Evolutionary conservation across 2,888 invertebrate species (phyloP).

Genomic region (Drosophila atripex): DNA sequence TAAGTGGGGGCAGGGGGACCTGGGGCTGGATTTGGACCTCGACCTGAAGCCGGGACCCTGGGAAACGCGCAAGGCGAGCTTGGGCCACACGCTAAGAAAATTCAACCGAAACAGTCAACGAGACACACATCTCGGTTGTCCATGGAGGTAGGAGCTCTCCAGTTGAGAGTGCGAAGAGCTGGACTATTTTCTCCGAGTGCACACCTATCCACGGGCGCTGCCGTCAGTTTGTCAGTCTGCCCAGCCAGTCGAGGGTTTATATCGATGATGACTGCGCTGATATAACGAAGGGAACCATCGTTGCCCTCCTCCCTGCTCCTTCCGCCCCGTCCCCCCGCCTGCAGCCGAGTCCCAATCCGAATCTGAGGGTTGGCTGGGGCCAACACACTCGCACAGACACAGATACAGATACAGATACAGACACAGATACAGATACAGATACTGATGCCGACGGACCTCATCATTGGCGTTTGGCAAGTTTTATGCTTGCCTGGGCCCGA

Average conservation of each 20-base stretch:
- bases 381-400: conserved; percentile 32
- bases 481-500: conserved; percentile 68
- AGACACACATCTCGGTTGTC: no score
- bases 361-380: conserved; percentile 52
- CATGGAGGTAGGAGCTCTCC: no score
- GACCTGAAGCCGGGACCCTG: conserved; percentile 45
- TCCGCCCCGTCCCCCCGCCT: conserved; percentile 15
- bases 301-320: conserved; percentile 35
- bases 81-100: neutral
- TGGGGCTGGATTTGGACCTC: neutral
- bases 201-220: conserved; percentile 54
- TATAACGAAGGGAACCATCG: conserved; percentile 64
- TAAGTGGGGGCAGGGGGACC: neutral
- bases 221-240: conserved; percentile 35
- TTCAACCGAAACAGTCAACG: neutral
- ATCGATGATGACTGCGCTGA: conserved; percentile 78
- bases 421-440: neutral
- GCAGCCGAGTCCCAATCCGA: conserved; percentile 26
- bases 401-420: neutral
- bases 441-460: conserved; percentile 23
- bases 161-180: neutral
- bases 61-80: conserved; percentile 20
- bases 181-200: conserved; percentile 16
- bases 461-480: conserved; percentile 67
- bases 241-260: conserved; percentile 68